A percentile compares a stretch with the other conserved stretches of the same genome.
Conservation (phyloP, 1,140 invertebrate species). For the Apis laboriosa region DNA sequence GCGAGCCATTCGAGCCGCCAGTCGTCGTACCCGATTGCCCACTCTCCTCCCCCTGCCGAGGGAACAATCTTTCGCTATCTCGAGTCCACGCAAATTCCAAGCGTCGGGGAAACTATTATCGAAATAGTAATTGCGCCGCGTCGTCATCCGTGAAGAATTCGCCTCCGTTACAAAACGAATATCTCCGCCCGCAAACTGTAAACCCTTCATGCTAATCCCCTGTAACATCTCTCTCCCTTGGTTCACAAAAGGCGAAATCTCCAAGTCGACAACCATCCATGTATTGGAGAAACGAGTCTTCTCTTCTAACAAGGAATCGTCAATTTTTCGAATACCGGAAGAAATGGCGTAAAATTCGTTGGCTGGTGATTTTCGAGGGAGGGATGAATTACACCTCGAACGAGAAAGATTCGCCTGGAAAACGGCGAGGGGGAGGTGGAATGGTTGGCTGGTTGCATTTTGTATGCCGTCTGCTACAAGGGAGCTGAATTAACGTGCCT, state of each 20-base stretch:
- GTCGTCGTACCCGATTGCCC: background rate
- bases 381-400: constrained; percentile 3
- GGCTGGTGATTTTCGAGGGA: too few relatives aligned
- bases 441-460: constrained; percentile 65
- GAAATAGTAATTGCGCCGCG: background rate
- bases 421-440: constrained; percentile 48
- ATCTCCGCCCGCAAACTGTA: background rate
- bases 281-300: too few relatives aligned
- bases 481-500: constrained; percentile 67
- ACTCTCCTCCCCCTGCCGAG: background rate
- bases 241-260: background rate
- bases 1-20: constrained; percentile 8
- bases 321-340: too few relatives aligned
- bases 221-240: background rate
- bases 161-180: background rate
- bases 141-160: background rate
- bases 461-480: constrained; percentile 67
- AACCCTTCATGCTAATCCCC: background rate
- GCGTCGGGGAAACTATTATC: background rate
- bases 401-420: constrained; percentile 23
- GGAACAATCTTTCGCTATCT: background rate
- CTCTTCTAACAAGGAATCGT: too few relatives aligned
- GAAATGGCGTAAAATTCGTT: too few relatives aligned
- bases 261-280: background rate
- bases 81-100: background rate